Base-by-base conservation (phyloP, 2,113 vertebrate species). In the Tricholaema leucomelas region DNA sequence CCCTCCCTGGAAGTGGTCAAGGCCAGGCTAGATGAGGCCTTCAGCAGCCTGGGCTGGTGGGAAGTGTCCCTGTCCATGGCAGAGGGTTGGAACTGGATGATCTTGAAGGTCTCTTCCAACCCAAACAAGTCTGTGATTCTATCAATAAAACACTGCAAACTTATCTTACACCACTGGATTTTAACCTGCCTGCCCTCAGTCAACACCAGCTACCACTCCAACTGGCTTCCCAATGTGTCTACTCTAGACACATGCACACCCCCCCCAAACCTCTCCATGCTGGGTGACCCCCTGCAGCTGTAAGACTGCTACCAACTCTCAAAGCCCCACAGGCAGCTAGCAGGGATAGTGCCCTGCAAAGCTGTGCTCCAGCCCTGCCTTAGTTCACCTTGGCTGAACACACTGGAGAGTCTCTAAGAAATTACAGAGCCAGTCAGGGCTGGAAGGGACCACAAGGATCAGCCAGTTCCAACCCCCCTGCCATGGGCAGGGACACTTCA, bases 321-420 rank as follows among this genome's bases (percentile, higher is more conserved):
- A 17, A 27, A 38, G 60, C 54, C 58, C 46, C 40, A 36, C 52
- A 10, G 33, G 65, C 31, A 81, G 40, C 55, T 35, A 25, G 18
- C 28, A 42, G 38, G 27, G 30, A 11, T 0, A 2, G 27, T 55
- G 52, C n/a, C 61, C 31, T 16, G 40, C 1, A 0, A 30, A 60
- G 50, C 33, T 58, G 10, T 58, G n/a, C 55, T 74, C 33, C 78
- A 10, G 2, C n/a, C 52, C 66, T 83, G 81, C 60, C 30, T 46
- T 14, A 27, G 23, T 27, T 66, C 65, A 63, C 20, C 48, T 4
- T 31, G 64, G 16, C 38, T 9, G 13, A 44, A 19, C 19, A 9
- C 25, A 5, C 8, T 33, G 48, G 12, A 69, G 42, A 63, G 20
- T 3, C 36, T 46, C 60, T 12, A 58, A 33, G 38, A 7, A 8